Evolutionary conservation across 1,140 invertebrate genomes (phyloP), one percentile per base, ranked within the genome.

Genomic region (Probaryconus sp.): DNA sequence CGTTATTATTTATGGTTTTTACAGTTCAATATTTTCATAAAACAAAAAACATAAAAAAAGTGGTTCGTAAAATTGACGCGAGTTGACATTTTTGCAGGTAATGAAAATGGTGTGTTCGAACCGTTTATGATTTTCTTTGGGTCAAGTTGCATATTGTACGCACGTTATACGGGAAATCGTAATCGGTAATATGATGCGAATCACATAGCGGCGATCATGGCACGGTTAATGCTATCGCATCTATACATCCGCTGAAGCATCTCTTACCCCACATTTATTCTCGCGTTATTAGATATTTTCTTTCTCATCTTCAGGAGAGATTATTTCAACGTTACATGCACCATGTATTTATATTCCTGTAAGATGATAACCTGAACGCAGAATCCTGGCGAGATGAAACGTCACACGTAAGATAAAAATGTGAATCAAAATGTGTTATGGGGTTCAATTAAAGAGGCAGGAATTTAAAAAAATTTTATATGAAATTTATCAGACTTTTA

Each of bases 231-330:
- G 16, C 16, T 24, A 7, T 24, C 14, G 17, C 11, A 35, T 38
- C 33, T 4, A 24, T 55, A 20, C 50, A 37, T 10, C 35, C 35
- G 18, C 17, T 16, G 33, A n/a, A 10, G 18, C 33, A 11, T 38
- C 2, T 40, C 38, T 40, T 21, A 16, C 64, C n/a, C 21, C 20
- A 33, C 77, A 68, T 75, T 77, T 50, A 67, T 78, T 80, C 79
- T 73, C 72, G 61, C 55, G 38, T 76, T 80, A 79, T 76, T 78
- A 78, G 68, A 79, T 78, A 78, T 78, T 80, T 77, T 43, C 40
- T 24, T 77, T 74, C 53, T 28, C 43, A 11, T 68, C 42, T 47
- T 37, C 24, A 43, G 26, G 37, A 16, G 16, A 30, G 31, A 38
- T 38, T 63, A 53, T 65, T 26, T 33, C 47, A 13, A 43, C 40